phyloP scores from a whole-genome alignment of 2,797 vertebrate species.

The Myripristis murdjan region DNA sequence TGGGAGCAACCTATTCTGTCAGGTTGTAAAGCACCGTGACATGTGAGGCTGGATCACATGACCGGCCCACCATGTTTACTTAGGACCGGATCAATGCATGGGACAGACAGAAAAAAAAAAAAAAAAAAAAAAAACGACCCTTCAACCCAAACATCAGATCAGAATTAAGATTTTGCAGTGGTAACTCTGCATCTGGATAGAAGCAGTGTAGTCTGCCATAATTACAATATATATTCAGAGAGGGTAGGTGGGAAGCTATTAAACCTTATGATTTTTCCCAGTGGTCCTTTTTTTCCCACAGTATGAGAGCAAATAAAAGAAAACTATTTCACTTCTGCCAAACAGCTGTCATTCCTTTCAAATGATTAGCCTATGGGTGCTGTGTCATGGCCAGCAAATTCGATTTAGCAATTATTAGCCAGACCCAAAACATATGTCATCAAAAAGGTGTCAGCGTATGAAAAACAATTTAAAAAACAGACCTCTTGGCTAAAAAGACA shows the following conservation, averaged over 20 bases:
- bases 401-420: not conserved
- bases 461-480: not conserved
- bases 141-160: not conserved
- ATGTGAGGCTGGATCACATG: slow-evolving; percentile 57
- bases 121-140: slow-evolving; percentile 7
- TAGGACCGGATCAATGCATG: slow-evolving; percentile 20
- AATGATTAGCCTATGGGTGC: not conserved
- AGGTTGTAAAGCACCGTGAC: slow-evolving; percentile 50
- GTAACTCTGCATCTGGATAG: not conserved
- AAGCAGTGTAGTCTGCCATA: not conserved
- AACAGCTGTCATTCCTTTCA: not conserved
- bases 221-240: too few species aligned
- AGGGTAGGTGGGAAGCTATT: too few species aligned
- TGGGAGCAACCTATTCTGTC: slow-evolving; percentile 30
- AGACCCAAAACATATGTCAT: not conserved
- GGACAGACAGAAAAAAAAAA: too few species aligned
- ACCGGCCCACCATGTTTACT: slow-evolving; percentile 34
- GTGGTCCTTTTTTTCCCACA: too few species aligned
- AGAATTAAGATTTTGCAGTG: too few species aligned
- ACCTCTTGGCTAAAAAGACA: not conserved
- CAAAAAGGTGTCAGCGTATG: too few species aligned
- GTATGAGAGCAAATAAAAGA: too few species aligned
- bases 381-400: not conserved
- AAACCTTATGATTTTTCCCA: too few species aligned
- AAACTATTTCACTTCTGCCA: too few species aligned